Percentiles rank a stretch among this genome's conserved stretches.
phyloP scores from a whole-genome alignment of 2,888 invertebrate genomes.

The Iphiclides podalirius region DNA sequence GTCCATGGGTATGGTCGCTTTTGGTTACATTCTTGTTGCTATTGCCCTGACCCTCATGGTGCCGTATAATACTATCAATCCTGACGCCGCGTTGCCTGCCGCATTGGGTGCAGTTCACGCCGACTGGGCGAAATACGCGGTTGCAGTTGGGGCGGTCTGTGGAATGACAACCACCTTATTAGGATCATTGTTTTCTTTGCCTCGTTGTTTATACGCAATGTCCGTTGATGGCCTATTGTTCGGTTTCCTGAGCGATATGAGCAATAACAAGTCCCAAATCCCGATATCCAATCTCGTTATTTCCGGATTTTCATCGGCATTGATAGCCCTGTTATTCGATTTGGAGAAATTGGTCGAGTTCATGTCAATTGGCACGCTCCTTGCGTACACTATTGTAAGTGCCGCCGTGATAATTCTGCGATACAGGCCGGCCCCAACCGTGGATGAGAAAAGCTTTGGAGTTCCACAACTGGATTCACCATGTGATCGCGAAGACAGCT shows the following conservation, averaged over 20 bases:
- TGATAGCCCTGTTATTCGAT: conserved; percentile 92
- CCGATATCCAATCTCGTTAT: conserved; percentile 88
- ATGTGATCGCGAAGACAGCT: conserved; percentile 80
- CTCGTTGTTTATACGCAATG: conserved; percentile 94
- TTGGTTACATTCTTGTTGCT: conserved; percentile 90
- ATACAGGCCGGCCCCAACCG: conserved; percentile 82
- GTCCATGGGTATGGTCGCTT: conserved; percentile 89
- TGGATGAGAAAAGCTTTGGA: conserved; percentile 70
- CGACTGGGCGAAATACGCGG: conserved; percentile 91
- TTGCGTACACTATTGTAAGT: conserved; percentile 95
- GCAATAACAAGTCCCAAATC: conserved; percentile 86
- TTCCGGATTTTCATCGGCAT: conserved; percentile 87
- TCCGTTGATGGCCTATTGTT: conserved; percentile 93
- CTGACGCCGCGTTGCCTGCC: conserved; percentile 89
- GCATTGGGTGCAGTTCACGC: conserved; percentile 88
- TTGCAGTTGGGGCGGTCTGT: conserved; percentile 91
- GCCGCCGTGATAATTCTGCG: conserved; percentile 93
- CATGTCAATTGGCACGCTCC: conserved; percentile 94
- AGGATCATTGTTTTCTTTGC: conserved; percentile 91
- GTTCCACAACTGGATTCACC: conserved; percentile 76
- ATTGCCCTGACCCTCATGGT: conserved; percentile 91
- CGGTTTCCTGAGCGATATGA: conserved; percentile 87
- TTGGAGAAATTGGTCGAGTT: conserved; percentile 94
- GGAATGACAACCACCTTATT: conserved; percentile 95
- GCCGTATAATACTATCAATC: conserved; percentile 86